Base-by-base conservation (phyloP, 1,140 invertebrate genomes). In the Carposina sasakii region DNA sequence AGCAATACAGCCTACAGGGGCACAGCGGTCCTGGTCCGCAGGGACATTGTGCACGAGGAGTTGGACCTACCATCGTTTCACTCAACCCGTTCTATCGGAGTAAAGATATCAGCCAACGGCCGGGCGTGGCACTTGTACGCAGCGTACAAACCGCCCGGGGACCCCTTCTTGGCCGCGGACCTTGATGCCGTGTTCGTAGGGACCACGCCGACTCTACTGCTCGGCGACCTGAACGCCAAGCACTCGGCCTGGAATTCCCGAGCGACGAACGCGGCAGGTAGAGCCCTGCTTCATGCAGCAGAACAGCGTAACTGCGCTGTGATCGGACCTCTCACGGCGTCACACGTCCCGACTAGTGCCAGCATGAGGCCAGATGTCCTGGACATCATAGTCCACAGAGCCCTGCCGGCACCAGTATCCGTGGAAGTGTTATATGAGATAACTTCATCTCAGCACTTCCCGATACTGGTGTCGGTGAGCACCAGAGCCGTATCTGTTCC, bases 211-310 rank as follows among this genome's bases (percentile, higher is more conserved):
- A 37, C 45, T 0, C 6, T 47, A 1, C 6, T 47, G 2, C n/a
- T 13, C 9, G 45, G 45, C n/a, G 45, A 37, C n/a, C 19, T 36
- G 2, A 47, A 47, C 21, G 33, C 45, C 19, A 47, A 47, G 21
- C 45, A 47, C 24, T 1, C 13, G 22, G 2, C 24, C 3, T 47
- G 45, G 45, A 23, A 22, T 17, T 36, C 19, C 1, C 45, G 10
- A 3, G 10, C 13, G 16, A 17, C 8, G 9, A 20, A 23, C 28
- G n/a, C 16, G 2, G 43, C 28, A 4, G 43, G 43, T 2, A 33
- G 28, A 21, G 9, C 10, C 6, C 28, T 45, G 1, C 10, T 20
- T 13, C 13, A 19, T 0, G 30, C n/a, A 17, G 17, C 31, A 9
- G 1, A 31, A 16, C 2, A 1, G 0, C 8, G 13, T 1, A 31